These are phyloP conservation scores for Rhinoderma darwinii DNA, from an alignment of 2,113 vertebrate species.

Conservation along the genomic window DNA sequence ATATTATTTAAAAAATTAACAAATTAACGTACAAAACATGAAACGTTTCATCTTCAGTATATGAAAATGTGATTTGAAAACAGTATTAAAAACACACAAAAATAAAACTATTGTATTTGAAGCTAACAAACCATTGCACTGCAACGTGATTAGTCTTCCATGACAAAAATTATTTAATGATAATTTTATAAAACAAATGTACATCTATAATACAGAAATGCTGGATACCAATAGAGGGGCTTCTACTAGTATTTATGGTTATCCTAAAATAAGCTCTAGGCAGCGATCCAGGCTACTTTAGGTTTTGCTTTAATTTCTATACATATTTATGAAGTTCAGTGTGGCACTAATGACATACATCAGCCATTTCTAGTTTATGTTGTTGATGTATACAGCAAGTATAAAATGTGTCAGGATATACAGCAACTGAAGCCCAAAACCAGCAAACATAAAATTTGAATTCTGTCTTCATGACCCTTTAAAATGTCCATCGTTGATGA, in stretches of 20 bases:
- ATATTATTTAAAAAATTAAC: slow-evolving; percentile 31
- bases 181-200: slow-evolving; percentile 47
- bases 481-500: too few species aligned
- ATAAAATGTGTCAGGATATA: background rate
- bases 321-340: background rate
- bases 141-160: slow-evolving; percentile 41
- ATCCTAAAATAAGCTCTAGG: background rate
- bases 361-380: background rate
- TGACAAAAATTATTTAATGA: slow-evolving; percentile 4
- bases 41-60: background rate
- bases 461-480: background rate
- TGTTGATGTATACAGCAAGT: background rate
- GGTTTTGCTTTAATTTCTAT: background rate
- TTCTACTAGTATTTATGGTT: background rate
- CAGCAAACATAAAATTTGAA: background rate
- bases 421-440: background rate
- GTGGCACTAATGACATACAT: background rate
- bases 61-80: slow-evolving; percentile 43
- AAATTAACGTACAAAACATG: slow-evolving; percentile 12
- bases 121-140: slow-evolving; percentile 47
- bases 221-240: background rate
- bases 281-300: background rate
- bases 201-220: slow-evolving; percentile 43
- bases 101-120: background rate
- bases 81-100: slow-evolving; percentile 2